phyloP scores from a whole-genome alignment of 35 echinoderm and acorn worm species.

The Lytechinus pictus region DNA sequence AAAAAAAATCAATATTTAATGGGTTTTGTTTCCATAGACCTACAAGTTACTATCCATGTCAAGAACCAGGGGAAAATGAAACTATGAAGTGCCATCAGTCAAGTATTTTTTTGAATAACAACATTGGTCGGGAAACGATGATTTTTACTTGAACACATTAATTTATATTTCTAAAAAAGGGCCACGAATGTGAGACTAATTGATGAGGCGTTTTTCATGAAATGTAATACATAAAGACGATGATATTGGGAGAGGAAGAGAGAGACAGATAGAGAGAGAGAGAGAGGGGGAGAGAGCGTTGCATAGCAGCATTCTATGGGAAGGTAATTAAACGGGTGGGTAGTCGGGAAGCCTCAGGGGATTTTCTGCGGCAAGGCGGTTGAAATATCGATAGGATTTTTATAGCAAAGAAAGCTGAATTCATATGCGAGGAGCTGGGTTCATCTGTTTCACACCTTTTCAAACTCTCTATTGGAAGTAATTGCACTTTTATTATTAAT shows the following conservation, averaged over 20 bases:
- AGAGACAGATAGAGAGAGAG: neutral
- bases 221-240: neutral
- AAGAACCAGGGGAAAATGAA: too few relatives aligned
- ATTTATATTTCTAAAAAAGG: too few relatives aligned
- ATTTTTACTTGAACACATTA: too few relatives aligned
- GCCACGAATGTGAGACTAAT: too few relatives aligned
- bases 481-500: slow-evolving; percentile 21
- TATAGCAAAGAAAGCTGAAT: neutral
- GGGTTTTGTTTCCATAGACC: too few relatives aligned
- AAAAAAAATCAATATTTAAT: too few relatives aligned
- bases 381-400: slow-evolving; percentile 25
- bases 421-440: neutral
- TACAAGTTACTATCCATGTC: too few relatives aligned
- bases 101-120: too few relatives aligned
- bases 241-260: neutral
- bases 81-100: too few relatives aligned
- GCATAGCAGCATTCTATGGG: neutral
- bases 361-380: neutral
- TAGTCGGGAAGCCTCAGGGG: neutral
- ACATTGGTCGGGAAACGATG: too few relatives aligned
- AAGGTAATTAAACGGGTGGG: slow-evolving; percentile 34
- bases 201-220: too few relatives aligned
- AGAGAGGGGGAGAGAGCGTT: neutral
- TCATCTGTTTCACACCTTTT: neutral
- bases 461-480: neutral